Base-by-base conservation (phyloP, 2,797 vertebrate genomes). In the Macropodus opercularis region DNA sequence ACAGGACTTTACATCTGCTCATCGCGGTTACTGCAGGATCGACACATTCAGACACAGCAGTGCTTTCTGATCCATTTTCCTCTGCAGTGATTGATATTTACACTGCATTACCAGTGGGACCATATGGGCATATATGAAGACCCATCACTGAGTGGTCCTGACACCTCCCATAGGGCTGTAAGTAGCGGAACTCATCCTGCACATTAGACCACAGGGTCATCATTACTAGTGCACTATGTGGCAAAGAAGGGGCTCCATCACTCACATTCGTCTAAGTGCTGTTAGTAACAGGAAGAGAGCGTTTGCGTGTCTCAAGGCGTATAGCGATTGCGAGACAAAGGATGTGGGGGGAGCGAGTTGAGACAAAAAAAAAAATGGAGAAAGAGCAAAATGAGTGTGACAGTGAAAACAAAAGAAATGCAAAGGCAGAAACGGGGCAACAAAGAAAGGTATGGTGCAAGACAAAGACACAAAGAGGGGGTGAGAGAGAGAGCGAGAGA, bases 101-200 rank as follows among this genome's bases (percentile, higher is more conserved):
- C 81, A 80, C 70, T 75, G 62, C 79, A 84, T 85, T 83, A 84
- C 71, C 55, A 47, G 64, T 27, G 63, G 60, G 56, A 63, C 54
- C 71, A 79, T 73, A 85, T 63, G 69, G 10, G 3, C 71, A 50
- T 41, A 63, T 38, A 8, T 17, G 8, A 7, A 43, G 66, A 49
- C 56, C 49, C 72, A 84, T 87, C 74, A 34, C 64, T 43, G 71
- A 72, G 79, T 82, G 84, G 77, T 85, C 71, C 75, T 72, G 82
- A 82, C 78, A 74, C 75, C 77, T 86, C 86, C 84, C 86, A 60
- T 69, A 80, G 86, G 86, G 80, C 80, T 82, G 60, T 59, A 73
- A 11, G 51, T 38, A 54, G 72, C 26, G 17, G 78, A 85, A 82
- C 77, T 77, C 78, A 79, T 86, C 80, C 81, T 80, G 80, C 61